These are phyloP conservation scores for Amblyopsis hoosieri DNA, from an alignment of 2,797 vertebrate genomes.

Conservation along the genomic window DNA sequence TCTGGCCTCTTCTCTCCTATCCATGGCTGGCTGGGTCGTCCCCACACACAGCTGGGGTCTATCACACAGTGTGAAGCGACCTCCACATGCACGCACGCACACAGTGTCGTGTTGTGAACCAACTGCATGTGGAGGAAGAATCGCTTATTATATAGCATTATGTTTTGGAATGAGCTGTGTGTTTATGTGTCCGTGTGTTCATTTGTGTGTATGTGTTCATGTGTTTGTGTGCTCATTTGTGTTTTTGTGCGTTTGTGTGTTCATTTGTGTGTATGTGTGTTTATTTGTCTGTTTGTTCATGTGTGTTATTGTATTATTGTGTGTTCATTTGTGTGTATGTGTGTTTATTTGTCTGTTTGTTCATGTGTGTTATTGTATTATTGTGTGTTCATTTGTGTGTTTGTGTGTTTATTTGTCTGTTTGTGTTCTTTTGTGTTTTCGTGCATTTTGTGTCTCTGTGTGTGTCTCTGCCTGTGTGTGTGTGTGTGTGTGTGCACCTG, in stretches of 20 bases:
- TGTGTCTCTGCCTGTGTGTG: not conserved
- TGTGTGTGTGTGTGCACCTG: not conserved
- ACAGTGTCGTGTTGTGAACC: not conserved
- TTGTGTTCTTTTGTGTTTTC: not conserved
- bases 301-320: not conserved
- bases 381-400: not conserved
- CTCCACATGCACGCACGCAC: constrained; percentile 11
- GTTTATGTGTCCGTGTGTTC: no score
- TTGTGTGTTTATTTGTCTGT: not conserved
- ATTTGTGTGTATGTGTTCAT: no score
- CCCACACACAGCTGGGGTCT: constrained; percentile 48
- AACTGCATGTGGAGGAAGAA: no score
- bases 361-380: not conserved
- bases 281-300: not conserved
- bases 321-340: not conserved
- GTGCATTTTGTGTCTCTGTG: not conserved
- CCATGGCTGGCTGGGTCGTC: constrained; percentile 30
- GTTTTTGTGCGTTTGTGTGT: not conserved
- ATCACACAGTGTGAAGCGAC: constrained; percentile 21
- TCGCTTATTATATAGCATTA: no score
- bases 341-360: not conserved
- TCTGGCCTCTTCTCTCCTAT: constrained; percentile 35
- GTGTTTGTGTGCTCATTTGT: not conserved
- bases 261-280: no score
- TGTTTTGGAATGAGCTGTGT: not conserved